These are phyloP conservation scores for Eurystomus gularis DNA, from an alignment of 2,113 vertebrate genomes.

Conservation along the genomic window DNA sequence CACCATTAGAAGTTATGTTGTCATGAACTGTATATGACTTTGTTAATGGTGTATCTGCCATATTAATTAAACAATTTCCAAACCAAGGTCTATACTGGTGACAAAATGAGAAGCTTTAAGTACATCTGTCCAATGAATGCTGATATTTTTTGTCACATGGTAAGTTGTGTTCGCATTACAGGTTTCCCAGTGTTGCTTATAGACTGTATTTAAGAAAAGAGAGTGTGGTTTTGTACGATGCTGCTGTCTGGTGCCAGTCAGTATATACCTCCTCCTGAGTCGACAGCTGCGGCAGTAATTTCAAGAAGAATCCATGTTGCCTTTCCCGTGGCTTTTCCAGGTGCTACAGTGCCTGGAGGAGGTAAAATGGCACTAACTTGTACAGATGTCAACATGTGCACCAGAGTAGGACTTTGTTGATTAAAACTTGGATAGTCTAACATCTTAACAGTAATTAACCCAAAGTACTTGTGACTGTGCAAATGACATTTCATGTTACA, in stretches of 20 bases:
- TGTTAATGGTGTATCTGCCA: background rate
- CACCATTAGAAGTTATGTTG: background rate
- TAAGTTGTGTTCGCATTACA: background rate
- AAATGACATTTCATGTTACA: background rate
- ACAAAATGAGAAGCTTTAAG: background rate
- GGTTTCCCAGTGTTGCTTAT: constrained; percentile 2
- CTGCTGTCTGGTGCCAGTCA: constrained; percentile 51
- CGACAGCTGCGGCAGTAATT: constrained; percentile 71
- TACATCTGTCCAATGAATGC: background rate
- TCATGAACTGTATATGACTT: background rate
- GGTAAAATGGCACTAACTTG: constrained; percentile 56
- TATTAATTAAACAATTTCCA: background rate
- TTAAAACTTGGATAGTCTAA: constrained; percentile 61
- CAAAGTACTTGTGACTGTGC: constrained; percentile 3
- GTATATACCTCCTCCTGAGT: constrained; percentile 64
- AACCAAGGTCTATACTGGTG: background rate
- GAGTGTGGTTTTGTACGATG: constrained; percentile 26
- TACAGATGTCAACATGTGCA: constrained; percentile 73
- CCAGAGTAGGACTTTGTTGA: constrained; percentile 34
- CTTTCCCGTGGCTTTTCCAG: constrained; percentile 72
- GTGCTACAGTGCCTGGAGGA: constrained; percentile 66
- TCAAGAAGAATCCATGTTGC: constrained; percentile 56
- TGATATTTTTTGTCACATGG: background rate
- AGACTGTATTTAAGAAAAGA: constrained; percentile 7
- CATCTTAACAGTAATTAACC: constrained; percentile 68